Percentiles rank a stretch among this genome's conserved stretches.
phyloP scores from a whole-genome alignment of 2,797 vertebrate species.

The Cyclopterus lumpus region DNA sequence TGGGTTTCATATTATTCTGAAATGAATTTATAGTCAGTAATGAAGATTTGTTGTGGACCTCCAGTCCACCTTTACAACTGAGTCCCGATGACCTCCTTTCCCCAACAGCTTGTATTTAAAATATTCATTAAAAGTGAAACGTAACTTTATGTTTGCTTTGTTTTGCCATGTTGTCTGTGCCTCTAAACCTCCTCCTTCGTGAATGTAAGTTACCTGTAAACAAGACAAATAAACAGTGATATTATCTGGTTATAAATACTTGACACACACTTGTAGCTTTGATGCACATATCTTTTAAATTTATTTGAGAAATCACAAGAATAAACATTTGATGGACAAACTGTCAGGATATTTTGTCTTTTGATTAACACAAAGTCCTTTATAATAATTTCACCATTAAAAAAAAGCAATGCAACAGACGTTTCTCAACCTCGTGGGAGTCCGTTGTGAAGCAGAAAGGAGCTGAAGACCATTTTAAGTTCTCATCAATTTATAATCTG shows the following conservation, averaged over 20 bases:
- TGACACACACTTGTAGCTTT: slow-evolving; percentile 20
- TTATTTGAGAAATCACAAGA: slow-evolving; percentile 45
- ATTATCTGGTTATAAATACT: slow-evolving; percentile 4
- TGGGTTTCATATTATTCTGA: not conserved
- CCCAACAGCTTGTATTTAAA: not conserved
- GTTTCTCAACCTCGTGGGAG: not conserved
- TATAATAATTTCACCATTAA: not conserved
- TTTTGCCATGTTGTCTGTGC: not conserved
- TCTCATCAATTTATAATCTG: not conserved
- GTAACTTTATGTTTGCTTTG: not conserved
- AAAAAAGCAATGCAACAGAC: not conserved
- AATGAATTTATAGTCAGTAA: not conserved
- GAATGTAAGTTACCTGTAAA: slow-evolving; percentile 25
- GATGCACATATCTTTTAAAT: slow-evolving; percentile 42
- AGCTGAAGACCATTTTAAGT: not conserved
- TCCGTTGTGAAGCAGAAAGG: not conserved
- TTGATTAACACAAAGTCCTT: slow-evolving; percentile 6
- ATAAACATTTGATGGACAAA: slow-evolving; percentile 10
- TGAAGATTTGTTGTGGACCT: not conserved
- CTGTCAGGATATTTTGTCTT: not conserved
- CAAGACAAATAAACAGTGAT: slow-evolving; percentile 26
- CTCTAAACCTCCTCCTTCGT: not conserved
- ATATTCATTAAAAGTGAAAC: not conserved
- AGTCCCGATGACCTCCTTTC: not conserved
- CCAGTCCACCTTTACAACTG: too few species aligned